Percentiles rank a stretch among this genome's conserved stretches.
These are phyloP conservation scores for Myanophis thanlyinensis DNA, from an alignment of 2,113 vertebrate species.

Conservation along the genomic window DNA sequence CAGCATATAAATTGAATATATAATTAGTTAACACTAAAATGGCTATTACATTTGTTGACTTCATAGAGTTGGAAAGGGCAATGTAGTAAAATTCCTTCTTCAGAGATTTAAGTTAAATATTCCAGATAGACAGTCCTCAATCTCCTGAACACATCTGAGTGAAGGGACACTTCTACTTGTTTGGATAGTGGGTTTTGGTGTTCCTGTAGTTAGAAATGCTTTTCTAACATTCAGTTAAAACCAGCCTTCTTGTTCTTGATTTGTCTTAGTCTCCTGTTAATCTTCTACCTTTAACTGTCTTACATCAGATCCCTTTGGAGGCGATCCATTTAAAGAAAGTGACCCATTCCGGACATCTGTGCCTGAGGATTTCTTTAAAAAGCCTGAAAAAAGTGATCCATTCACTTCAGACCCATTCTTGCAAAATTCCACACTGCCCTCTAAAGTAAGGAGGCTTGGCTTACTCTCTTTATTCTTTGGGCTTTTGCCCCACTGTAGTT, in stretches of 20 bases:
- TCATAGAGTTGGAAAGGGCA: neutral
- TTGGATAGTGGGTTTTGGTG: neutral
- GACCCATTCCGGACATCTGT: constrained; percentile 85
- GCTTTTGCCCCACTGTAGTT: neutral
- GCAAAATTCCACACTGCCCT: constrained; percentile 80
- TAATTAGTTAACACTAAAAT: neutral
- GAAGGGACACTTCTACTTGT: neutral
- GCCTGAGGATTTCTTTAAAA: constrained; percentile 93
- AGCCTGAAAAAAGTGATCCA: constrained; percentile 84
- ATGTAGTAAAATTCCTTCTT: neutral
- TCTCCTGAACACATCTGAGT: neutral
- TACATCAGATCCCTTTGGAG: constrained; percentile 90
- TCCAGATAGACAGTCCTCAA: neutral
- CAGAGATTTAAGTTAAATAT: neutral
- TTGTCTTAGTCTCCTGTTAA: accelerated
- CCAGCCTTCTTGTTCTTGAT: neutral
- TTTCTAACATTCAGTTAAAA: neutral
- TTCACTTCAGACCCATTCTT: constrained; percentile 91
- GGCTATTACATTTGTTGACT: neutral
- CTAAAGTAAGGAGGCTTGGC: constrained; percentile 76
- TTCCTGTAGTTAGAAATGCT: neutral
- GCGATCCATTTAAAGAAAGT: constrained; percentile 93
- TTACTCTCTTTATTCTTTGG: neutral
- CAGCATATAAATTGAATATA: neutral
- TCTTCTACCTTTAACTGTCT: neutral